phyloP scores from a whole-genome alignment of 1,140 invertebrate species.

The Riptortus pedestris region DNA sequence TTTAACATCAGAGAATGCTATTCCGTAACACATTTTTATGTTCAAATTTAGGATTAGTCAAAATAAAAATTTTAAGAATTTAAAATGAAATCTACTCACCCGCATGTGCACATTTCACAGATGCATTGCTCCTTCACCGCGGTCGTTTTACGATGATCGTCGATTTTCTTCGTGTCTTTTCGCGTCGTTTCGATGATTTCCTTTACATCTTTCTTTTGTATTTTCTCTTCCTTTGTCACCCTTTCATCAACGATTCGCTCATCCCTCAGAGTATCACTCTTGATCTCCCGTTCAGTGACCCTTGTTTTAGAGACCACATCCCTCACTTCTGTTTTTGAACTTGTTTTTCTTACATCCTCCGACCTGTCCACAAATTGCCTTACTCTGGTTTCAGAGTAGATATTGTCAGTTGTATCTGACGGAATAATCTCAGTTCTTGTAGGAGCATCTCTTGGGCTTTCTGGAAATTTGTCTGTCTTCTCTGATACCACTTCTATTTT shows the following conservation, averaged over 20 bases:
- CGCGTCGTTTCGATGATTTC: neutral
- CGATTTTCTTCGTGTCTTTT: neutral
- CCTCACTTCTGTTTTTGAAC: neutral
- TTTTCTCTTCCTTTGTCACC: neutral
- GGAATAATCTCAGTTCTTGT: neutral
- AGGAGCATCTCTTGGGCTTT: neutral
- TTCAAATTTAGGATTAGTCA: too few species aligned
- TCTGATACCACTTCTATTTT: neutral
- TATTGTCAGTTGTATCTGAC: neutral
- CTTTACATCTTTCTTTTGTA: neutral
- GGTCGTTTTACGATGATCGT: neutral
- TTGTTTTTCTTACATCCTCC: neutral
- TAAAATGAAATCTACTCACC: too few species aligned
- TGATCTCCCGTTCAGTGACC: neutral
- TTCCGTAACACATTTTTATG: too few species aligned
- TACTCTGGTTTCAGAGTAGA: neutral
- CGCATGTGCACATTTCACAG: constrained; percentile 81
- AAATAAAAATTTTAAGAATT: too few species aligned
- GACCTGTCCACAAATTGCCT: neutral
- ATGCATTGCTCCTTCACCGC: constrained; percentile 59
- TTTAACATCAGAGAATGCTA: too few species aligned
- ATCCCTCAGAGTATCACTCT: neutral
- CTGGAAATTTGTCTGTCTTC: neutral
- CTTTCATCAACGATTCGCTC: neutral
- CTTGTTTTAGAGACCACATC: neutral